Evolutionary conservation across 1,140 invertebrate species (phyloP), one percentile per base, ranked within the genome.

Genomic region (Lutraria rhynchaena): DNA sequence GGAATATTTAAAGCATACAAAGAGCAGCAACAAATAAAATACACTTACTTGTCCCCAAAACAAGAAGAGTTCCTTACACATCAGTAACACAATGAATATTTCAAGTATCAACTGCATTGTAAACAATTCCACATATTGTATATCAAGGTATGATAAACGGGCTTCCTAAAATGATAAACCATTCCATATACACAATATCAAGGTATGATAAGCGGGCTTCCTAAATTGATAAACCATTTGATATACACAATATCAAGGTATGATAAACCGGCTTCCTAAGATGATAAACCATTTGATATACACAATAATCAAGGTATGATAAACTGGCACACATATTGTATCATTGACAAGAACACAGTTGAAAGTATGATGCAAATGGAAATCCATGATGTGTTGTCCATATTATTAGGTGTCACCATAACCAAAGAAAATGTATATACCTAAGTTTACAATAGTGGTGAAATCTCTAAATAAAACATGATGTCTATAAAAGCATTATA

Each of bases 41-140:
- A 22, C 13, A 44, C 51, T 37, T 49, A 80, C 76, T 63, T 80
- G 76, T 37, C 76, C 76, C 76, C 76, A 80, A n/a, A 55, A 22
- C 22, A 70, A 27, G 55, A 80, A 80, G 17, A 80, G 51, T 31
- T 80, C 76, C 29, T 70, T 80, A n/a, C 31, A 4, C 27, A 80
- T 27, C 2, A 80, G 65, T 5, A 80, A 17, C 24, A 80, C 17
- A 46, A 80, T 80, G 31, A 80, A 80, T n/a, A 57, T 35, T 33
- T 80, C 49, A 3, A 82, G 55, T 13, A 73, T 71, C 7, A 31
- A 24, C 44, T 71, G 67, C n/a, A 81, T 33, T 5, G n/a, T 53
- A n/a, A 51, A 51, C 27, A 81, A 55, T 19, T 17, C 29, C 11
- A 13, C 15, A 37, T 33, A 37, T 24, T 74, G n/a, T 60, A 84